A percentile compares a stretch with the other conserved stretches of the same genome.
These are phyloP conservation scores for Brachystomella parvula DNA, from an alignment of 1,140 invertebrate species.

Conservation along the genomic window DNA sequence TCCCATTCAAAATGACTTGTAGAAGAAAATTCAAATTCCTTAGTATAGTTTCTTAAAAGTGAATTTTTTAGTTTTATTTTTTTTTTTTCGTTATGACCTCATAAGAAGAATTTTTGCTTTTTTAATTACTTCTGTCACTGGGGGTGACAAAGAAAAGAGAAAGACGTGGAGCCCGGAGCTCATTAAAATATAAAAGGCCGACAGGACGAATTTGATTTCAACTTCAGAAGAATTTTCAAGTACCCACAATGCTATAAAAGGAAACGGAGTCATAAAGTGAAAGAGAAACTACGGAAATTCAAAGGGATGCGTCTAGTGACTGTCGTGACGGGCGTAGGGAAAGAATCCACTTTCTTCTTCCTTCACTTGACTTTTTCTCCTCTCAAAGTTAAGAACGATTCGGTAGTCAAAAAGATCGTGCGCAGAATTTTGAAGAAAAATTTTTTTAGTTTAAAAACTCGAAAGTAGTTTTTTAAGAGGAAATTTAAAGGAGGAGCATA, in stretches of 20 bases:
- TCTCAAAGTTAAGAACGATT: conserved; percentile 5
- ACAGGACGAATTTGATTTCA: conserved; percentile 1
- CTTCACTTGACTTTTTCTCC: background rate
- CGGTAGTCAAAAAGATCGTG: conserved; percentile 10
- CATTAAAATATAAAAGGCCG: conserved; percentile 6
- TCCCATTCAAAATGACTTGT: too few relatives aligned
- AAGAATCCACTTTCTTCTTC: background rate
- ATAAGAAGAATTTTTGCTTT: too few relatives aligned
- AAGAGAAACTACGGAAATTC: background rate
- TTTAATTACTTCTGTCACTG: background rate
- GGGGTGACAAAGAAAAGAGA: background rate
- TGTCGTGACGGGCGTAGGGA: too few relatives aligned
- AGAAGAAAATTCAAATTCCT: too few relatives aligned
- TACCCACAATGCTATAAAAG: background rate
- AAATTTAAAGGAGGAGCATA: conserved; percentile 1
- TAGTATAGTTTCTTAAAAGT: too few relatives aligned
- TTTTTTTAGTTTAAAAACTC: background rate
- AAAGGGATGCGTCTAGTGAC: background rate
- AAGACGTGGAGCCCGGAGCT: background rate
- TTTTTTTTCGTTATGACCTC: too few relatives aligned
- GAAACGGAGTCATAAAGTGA: background rate
- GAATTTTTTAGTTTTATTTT: too few relatives aligned
- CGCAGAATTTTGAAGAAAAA: background rate
- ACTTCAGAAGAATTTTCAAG: conserved; percentile 5
- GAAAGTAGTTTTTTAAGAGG: too few relatives aligned